Conservation (phyloP, 2,888 invertebrate species). For the Cataglyphis albicans region DNA sequence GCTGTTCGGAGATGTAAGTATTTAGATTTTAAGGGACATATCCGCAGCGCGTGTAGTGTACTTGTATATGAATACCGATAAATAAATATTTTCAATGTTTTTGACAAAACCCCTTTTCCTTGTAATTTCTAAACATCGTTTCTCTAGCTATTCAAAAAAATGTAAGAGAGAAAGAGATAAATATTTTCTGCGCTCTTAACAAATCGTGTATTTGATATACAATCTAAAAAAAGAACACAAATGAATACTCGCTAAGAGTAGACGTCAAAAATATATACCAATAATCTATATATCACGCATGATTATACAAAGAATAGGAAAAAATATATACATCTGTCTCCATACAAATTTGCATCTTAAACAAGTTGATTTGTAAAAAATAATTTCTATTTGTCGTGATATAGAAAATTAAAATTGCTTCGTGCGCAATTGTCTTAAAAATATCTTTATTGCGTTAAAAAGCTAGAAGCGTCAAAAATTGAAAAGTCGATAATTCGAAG, state of each 20-base stretch:
- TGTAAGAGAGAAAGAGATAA: neutral
- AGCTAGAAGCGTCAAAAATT: conserved; percentile 39
- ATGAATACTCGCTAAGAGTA: conserved; percentile 3
- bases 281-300: conserved; percentile 13
- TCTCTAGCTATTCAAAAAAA: neutral
- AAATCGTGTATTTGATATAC: conserved; percentile 65
- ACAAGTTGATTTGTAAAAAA: conserved; percentile 39
- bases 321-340: conserved; percentile 58
- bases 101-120: conserved; percentile 74
- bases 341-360: conserved; percentile 54
- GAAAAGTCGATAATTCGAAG: conserved; percentile 16
- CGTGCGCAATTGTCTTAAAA: conserved; percentile 22
- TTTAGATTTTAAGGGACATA: conserved; percentile 79
- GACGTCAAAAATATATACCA: conserved; percentile 14
- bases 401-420: conserved; percentile 8
- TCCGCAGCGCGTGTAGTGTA: conserved; percentile 81
- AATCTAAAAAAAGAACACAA: conserved; percentile 34
- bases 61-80: conserved; percentile 79
- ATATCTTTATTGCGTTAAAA: conserved; percentile 16
- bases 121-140: neutral
- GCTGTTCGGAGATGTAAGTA: conserved; percentile 78
- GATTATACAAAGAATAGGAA: conserved; percentile 53
- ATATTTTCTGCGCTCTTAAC: conserved; percentile 1
- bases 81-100: conserved; percentile 83
- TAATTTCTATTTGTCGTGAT: conserved; percentile 22